Conservation (phyloP, 2,113 vertebrate species). For the Cygnus buccinator region DNA sequence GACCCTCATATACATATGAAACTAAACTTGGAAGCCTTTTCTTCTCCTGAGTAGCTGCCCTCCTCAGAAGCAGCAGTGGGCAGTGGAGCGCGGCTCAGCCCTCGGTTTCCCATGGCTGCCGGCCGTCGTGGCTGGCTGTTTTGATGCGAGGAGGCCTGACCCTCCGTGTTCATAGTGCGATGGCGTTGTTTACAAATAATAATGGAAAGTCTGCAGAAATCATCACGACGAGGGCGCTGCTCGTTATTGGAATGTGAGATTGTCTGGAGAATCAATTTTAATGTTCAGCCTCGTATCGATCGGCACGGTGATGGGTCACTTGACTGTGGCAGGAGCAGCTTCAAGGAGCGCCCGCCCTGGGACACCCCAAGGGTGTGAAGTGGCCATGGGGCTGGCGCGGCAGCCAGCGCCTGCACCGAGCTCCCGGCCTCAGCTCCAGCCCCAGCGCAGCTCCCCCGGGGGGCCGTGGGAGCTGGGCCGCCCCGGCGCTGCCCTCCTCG, state of each 20-base stretch:
- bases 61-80: not conserved
- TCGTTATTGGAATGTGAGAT: not conserved
- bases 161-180: accelerated
- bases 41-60: not conserved
- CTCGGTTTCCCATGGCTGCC: not conserved
- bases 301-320: not conserved
- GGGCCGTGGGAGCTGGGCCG: accelerated
- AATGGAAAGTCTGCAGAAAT: not conserved
- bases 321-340: not conserved
- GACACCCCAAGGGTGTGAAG: not conserved
- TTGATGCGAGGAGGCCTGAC: not conserved
- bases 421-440: not conserved
- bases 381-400: accelerated
- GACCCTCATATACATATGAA: not conserved
- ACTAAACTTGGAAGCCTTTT: not conserved
- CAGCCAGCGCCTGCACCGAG: not conserved
- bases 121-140: not conserved
- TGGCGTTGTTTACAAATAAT: accelerated
- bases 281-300: not conserved
- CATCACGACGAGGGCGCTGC: accelerated
- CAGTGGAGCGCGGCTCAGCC: not conserved
- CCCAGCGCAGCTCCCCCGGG: accelerated
- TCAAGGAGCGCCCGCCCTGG: not conserved
- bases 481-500: too few species aligned
- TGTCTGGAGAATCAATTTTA: not conserved